Conservation (phyloP, 2,113 vertebrate genomes). For the Brevimyrus niger region DNA sequence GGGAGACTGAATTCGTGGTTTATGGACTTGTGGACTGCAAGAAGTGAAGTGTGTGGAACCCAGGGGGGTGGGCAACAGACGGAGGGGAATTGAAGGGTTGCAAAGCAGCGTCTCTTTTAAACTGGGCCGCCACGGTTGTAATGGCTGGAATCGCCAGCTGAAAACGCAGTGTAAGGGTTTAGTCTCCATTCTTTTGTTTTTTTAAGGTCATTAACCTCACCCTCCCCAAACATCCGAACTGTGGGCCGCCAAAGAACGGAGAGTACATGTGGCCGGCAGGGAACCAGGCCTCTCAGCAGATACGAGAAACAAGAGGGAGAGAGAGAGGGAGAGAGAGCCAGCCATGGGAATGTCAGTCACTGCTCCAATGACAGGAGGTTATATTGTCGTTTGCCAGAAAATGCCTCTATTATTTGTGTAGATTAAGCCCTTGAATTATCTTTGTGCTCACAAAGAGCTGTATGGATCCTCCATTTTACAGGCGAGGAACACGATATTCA, state of each 20-base stretch:
- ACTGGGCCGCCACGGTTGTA: neutral
- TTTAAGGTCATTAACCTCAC: neutral
- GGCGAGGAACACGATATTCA: neutral
- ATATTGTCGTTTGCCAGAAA: neutral
- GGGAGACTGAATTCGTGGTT: neutral
- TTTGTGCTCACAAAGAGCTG: neutral
- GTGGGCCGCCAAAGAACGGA: neutral
- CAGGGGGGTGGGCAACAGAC: neutral
- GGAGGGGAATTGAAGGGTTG: neutral
- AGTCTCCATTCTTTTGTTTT: neutral
- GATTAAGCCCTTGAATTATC: neutral
- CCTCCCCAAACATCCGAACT: neutral
- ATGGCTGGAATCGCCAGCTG: neutral
- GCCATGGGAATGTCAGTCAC: neutral
- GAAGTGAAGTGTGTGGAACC: neutral
- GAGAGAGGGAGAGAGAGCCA: neutral
- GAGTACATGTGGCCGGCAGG: neutral
- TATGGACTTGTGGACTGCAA: neutral
- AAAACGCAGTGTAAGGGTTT: neutral
- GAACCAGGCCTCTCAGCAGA: neutral
- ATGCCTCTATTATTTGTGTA: neutral
- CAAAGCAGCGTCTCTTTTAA: neutral
- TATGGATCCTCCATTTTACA: neutral
- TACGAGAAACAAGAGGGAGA: neutral
- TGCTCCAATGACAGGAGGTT: neutral